Percentiles rank a stretch among this genome's conserved stretches.
phyloP scores from a whole-genome alignment of 35 echinoderm and acorn worm species.

The Ophioderma brevispina region DNA sequence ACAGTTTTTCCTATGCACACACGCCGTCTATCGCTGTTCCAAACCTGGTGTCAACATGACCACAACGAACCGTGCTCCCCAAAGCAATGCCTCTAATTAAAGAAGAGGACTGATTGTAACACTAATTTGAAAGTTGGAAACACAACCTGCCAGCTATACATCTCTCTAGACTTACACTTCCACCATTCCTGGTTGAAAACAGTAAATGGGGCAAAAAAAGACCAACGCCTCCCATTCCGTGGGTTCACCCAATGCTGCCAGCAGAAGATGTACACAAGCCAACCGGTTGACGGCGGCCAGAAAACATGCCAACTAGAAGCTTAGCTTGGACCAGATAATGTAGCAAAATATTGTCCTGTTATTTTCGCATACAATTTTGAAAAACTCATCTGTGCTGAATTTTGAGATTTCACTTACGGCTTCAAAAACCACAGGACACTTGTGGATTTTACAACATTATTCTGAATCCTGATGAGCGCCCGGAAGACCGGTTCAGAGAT shows the following conservation, averaged over 20 bases:
- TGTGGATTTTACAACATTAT: constrained; percentile 17
- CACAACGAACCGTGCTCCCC: constrained; percentile 12
- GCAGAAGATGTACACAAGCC: background rate
- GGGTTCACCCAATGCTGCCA: constrained; percentile 44
- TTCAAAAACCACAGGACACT: constrained; percentile 35
- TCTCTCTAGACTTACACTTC: constrained; percentile 65
- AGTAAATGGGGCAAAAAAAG: constrained; percentile 51
- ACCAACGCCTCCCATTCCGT: constrained; percentile 6
- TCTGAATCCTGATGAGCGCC: constrained; percentile 8
- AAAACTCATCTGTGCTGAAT: background rate
- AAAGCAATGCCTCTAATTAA: constrained; percentile 39
- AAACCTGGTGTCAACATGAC: background rate
- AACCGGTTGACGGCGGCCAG: background rate
- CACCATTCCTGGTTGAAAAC: constrained; percentile 40
- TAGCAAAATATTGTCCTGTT: constrained; percentile 46
- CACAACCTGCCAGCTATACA: constrained; percentile 18
- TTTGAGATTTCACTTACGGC: constrained; percentile 44
- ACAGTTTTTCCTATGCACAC: background rate
- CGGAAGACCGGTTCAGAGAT: constrained; percentile 20
- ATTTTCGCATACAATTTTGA: constrained; percentile 38
- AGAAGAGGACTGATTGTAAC: too few relatives aligned
- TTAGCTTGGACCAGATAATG: constrained; percentile 45
- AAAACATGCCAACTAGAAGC: constrained; percentile 28
- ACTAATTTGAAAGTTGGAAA: constrained; percentile 50
- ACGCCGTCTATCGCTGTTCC: background rate